Evolutionary conservation across 2,113 vertebrate species (phyloP), one percentile per base, ranked within the genome.

Genomic region (Puntigrus tetrazona): DNA sequence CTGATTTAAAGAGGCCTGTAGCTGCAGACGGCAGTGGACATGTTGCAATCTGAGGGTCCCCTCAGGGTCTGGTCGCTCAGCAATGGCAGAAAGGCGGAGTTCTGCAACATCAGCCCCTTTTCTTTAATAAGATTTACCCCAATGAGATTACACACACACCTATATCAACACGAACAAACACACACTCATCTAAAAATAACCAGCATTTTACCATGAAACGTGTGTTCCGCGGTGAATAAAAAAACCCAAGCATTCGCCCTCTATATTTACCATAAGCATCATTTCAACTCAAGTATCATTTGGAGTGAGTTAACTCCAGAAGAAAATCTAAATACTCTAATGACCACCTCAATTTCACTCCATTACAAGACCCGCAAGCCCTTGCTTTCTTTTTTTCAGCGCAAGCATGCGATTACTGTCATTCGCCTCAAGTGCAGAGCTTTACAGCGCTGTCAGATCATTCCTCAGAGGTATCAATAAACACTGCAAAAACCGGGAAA

Each of bases 81-180:
- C 16, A 67, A 92, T 87, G 7, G 34, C 20, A 63, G 57, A 10
- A 61, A 55, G 81, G 43, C 88, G 85, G 80, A 87, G 88, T 90
- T 67, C 4, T 43, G 34, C 88, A 86, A 61, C 67, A 80, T 84
- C 67, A 72, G 85, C 88, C 45, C 75, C 20, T 85, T 91, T 80
- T 47, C 79, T 76, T 79, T 93, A 92, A 93, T 91, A 89, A 91
- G 92, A 92, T 92, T 92, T 92, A 75, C 83, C 83, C 88, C 88
- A 7, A 27, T 5, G 83, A 88, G 92, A 94, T 92, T 91, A 91
- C 34, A 69, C 18, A 43, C 29, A 55, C 63, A 81, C 47, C 18
- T 13, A 52, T 52, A 77, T 82, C 52, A 74, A 70, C 27, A 75
- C 9, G 25, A 43, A 55, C 69, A 31, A 3, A 59, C 34, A 55